Percentiles rank a stretch among this genome's conserved stretches.
These are phyloP conservation scores for Phorcus lineatus DNA, from an alignment of 2,888 invertebrate species.

Conservation along the genomic window DNA sequence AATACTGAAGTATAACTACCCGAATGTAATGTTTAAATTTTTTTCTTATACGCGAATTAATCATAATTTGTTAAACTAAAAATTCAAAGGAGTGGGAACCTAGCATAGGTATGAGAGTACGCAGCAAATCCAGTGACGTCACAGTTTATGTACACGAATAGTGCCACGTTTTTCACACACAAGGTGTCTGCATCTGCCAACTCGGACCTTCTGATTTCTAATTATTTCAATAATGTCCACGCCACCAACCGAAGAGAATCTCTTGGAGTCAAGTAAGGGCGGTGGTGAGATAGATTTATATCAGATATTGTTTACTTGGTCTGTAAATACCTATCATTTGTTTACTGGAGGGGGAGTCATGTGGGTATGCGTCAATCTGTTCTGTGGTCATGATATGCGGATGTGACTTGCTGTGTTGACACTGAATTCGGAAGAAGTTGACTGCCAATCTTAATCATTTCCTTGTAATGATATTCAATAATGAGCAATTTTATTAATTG, in stretches of 20 bases:
- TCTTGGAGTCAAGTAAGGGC: constrained; percentile 16
- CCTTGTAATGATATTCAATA: too few relatives aligned
- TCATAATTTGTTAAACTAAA: too few relatives aligned
- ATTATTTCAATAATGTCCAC: constrained; percentile 19
- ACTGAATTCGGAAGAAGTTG: too few relatives aligned
- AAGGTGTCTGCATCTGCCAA: constrained; percentile 10
- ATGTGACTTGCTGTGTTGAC: background rate
- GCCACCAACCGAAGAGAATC: constrained; percentile 25
- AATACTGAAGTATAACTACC: too few relatives aligned
- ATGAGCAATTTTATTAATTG: too few relatives aligned
- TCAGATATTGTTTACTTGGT: background rate
- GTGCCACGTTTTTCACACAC: constrained; percentile 1
- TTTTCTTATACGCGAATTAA: too few relatives aligned
- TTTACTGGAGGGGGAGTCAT: background rate
- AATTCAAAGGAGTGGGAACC: too few relatives aligned
- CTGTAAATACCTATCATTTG: too few relatives aligned
- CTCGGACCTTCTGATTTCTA: background rate
- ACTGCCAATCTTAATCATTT: too few relatives aligned
- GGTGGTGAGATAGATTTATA: constrained; percentile 5
- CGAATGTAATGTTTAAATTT: too few relatives aligned
- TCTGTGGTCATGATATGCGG: background rate
- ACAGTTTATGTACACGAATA: background rate
- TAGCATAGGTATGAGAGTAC: too few relatives aligned
- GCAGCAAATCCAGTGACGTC: background rate
- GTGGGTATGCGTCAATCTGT: background rate